Evolutionary conservation across 2,888 invertebrate genomes (phyloP).

Genomic region (Reticulitermes lucifugus): DNA sequence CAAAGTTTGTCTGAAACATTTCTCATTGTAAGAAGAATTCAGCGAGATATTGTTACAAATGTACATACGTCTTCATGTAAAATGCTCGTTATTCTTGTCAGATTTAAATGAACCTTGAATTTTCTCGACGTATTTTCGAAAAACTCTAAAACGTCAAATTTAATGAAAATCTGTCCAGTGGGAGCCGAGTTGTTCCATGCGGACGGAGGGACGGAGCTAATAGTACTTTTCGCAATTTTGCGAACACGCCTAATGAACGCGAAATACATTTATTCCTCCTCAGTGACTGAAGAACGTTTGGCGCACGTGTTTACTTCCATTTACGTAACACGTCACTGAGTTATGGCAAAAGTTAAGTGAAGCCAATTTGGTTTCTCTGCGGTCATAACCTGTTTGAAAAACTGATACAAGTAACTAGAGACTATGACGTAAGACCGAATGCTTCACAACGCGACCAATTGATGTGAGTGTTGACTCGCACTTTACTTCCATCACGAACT

Average conservation of each 20-base stretch:
- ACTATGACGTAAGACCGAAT: background rate
- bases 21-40: background rate
- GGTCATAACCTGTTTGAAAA: background rate
- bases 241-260: background rate
- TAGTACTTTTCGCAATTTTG: too few relatives aligned
- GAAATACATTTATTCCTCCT: background rate
- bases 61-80: too few relatives aligned
- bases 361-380: constrained; percentile 13
- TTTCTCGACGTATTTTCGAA: too few relatives aligned
- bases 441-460: background rate
- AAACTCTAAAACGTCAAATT: too few relatives aligned
- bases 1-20: background rate
- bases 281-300: background rate
- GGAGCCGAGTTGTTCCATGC: too few relatives aligned
- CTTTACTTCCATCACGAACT: background rate
- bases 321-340: background rate
- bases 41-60: too few relatives aligned
- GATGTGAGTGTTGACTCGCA: background rate
- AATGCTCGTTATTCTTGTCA: too few relatives aligned
- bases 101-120: too few relatives aligned
- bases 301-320: background rate
- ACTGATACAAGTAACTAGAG: background rate
- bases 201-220: too few relatives aligned
- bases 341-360: background rate
- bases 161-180: too few relatives aligned